Evolutionary conservation across 2,888 invertebrate genomes (phyloP), one percentile per base, ranked within the genome.

Genomic region (Liodrosophila aerea): DNA sequence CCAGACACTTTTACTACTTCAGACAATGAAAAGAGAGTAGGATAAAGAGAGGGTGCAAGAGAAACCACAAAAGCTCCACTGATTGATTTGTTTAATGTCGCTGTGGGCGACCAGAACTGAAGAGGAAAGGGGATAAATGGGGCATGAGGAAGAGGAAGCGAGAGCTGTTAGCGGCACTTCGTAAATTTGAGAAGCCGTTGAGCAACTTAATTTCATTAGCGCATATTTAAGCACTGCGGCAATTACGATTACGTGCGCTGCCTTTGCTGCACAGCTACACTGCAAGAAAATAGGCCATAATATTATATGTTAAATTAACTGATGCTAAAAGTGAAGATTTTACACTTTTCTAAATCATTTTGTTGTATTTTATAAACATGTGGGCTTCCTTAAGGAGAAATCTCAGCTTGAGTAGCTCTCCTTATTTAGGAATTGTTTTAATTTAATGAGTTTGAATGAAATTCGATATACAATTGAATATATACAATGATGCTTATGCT

Each of bases 51-150:
- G 22, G 22, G 22, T 4, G 22, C 2, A 22, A 22, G 22, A 5
- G 22, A 22, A 34, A 64, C 73, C 73, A 52, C 83, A 80, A 77
- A 22, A 80, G 70, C 63, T 59, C 50, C 65, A 66, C 84, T 84
- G 82, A 83, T 83, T 83, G 86, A 83, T 83, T 83, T 82, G 86
- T 84, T 83, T 80, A 80, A 76, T 80, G 81, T 72, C 66, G 58
- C 74, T 57, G 60, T 64, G 64, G 75, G 68, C 50, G 54, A 50
- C 46, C 22, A 16, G 64, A 51, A 22, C 41, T 43, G 15, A 9
- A 22, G 39, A 44, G 43, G 4, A 12, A 33, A 36, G 47, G 43
- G 7, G 7, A 7, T 5, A 4, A 27, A n/a, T 7, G n/a, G 22
- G 22, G 39, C 34, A 29, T 37, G 29, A 27, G 22, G 33, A 51